Evolutionary conservation across 2,888 invertebrate species (phyloP), one percentile per base, ranked within the genome.

Genomic region (Brachyopa scutellaris): DNA sequence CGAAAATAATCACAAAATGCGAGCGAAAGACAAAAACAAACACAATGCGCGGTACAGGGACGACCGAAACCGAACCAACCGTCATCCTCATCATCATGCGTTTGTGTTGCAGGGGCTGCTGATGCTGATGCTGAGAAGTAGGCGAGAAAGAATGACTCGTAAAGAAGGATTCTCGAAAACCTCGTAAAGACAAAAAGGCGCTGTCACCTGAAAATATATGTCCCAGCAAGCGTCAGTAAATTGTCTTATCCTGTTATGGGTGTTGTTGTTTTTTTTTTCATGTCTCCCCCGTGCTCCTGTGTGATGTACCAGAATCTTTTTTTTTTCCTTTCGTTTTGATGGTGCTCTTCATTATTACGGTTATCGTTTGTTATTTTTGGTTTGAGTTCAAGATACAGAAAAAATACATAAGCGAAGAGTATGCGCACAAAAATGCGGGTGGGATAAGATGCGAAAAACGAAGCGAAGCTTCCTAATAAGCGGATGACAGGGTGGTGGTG

Each of bases 201-300:
- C 86, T 86, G 86, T 86, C 86, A 86, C 85, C 84, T 85, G 66
- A 82, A 86, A 85, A 86, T 85, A 85, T 86, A 86, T 86, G 80
- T 85, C 82, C 85, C 80, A 64, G 66, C 38, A 66, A 80, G 78
- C 66, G 84, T 84, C 85, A 87, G 85, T 86, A 85, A 85, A 86
- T 87, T 86, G 85, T 85, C 77, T 70, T 59, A 77, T 57, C 59
- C 42, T 45, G 42, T 33, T 57, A 45, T 15, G 40, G 57, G 21
- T 15, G 11, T 13, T 59, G 9, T 31, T 57, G 38, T 53, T 23
- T 21, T 15, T 49, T 26, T 26, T 4, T 19, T 55, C 29, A 26
- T 17, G 13, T 1, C 53, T 59, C 15, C 33, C 4, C 26, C 26
- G 42, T 47, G 77, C 77, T 80, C 55, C 74, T 57, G 74, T 64